Percentiles rank a stretch among this genome's conserved stretches.
Evolutionary conservation across 2,113 vertebrate genomes (phyloP).

Genomic region (Notechis scutatus): DNA sequence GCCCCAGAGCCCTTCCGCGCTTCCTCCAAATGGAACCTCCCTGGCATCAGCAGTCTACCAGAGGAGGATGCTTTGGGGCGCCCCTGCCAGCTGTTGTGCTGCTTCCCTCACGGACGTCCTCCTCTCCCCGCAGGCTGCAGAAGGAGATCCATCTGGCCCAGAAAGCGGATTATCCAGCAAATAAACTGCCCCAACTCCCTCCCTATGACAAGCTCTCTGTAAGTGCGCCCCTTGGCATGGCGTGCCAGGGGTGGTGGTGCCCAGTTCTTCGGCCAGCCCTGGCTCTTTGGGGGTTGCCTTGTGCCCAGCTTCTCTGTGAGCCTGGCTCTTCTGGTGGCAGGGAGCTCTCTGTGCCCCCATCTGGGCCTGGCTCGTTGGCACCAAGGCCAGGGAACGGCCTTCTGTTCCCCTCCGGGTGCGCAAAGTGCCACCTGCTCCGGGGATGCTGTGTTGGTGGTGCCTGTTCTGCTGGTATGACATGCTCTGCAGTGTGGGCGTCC

Average conservation of each 20-base stretch:
- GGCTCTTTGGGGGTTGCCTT: neutral
- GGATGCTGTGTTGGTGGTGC: too few species aligned
- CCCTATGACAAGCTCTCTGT: slow-evolving; percentile 77
- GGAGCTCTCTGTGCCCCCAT: neutral
- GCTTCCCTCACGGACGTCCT: neutral
- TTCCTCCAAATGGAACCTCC: neutral
- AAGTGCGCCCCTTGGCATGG: slow-evolving; percentile 34
- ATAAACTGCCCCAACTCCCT: slow-evolving; percentile 65
- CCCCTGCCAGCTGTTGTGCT: neutral
- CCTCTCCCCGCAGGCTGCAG: slow-evolving; percentile 73
- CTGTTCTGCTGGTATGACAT: neutral
- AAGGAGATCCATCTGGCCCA: slow-evolving; percentile 75
- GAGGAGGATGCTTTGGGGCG: neutral
- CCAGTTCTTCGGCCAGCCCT: neutral
- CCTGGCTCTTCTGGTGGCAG: neutral
- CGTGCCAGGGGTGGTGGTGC: too few species aligned
- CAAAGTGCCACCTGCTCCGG: too few species aligned
- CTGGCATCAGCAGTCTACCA: neutral
- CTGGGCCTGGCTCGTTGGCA: neutral
- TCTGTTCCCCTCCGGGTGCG: neutral
- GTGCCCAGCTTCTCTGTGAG: neutral
- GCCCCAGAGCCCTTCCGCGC: neutral
- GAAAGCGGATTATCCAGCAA: slow-evolving; percentile 78
- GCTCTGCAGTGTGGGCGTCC: too few species aligned
- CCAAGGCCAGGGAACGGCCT: neutral